These are phyloP conservation scores for Pangasianodon hypophthalmus DNA, from an alignment of 2,113 vertebrate species.

Conservation along the genomic window DNA sequence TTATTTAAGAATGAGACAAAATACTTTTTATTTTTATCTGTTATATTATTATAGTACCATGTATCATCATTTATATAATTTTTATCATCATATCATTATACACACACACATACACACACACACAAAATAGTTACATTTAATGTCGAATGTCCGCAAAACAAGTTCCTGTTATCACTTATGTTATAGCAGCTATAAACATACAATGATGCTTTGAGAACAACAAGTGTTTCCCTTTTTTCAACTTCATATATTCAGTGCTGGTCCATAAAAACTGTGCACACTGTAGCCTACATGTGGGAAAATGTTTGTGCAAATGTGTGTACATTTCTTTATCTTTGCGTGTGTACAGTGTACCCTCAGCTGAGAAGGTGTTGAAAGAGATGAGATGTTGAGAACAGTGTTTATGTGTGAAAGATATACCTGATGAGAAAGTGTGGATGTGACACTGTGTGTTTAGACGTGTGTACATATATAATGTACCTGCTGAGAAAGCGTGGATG, in stretches of 20 bases:
- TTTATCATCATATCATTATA: too few relatives aligned
- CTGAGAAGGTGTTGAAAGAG: not conserved
- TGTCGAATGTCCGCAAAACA: too few relatives aligned
- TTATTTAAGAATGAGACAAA: too few relatives aligned
- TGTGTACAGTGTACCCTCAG: not conserved
- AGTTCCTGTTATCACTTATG: too few relatives aligned
- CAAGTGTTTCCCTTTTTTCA: not conserved
- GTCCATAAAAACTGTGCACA: not conserved
- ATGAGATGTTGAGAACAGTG: not conserved
- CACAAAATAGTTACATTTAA: too few relatives aligned
- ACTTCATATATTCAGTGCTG: not conserved
- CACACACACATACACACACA: too few relatives aligned
- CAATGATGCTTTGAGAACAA: not conserved
- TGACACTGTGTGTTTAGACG: not conserved
- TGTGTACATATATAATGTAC: slow-evolving; percentile 63
- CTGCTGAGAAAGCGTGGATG: slow-evolving; percentile 93
- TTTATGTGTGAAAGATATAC: not conserved
- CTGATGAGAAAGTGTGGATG: slow-evolving; percentile 10
- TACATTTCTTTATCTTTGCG: not conserved
- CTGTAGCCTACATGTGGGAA: not conserved
- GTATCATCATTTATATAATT: too few relatives aligned
- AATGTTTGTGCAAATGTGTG: not conserved
- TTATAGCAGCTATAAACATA: too few relatives aligned
- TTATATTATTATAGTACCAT: too few relatives aligned
- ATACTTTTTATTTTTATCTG: too few relatives aligned